These are phyloP conservation scores for Brachionus calyciflorus DNA, from an alignment of 1,140 invertebrate species.

Conservation along the genomic window DNA sequence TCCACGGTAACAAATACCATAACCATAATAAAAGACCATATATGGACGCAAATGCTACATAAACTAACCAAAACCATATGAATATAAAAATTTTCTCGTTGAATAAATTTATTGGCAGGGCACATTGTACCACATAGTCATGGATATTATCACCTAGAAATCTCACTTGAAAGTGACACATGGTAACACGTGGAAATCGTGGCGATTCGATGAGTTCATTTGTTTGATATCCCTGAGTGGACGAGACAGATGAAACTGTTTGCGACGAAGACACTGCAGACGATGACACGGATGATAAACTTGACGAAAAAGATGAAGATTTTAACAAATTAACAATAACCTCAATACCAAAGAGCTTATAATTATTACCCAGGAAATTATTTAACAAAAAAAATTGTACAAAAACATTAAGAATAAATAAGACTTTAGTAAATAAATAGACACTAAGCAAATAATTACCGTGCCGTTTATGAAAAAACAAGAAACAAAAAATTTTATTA, in stretches of 20 bases:
- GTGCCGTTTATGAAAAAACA: constrained; percentile 59
- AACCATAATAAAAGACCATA: constrained; percentile 59
- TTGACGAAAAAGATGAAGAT: background rate
- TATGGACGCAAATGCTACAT: constrained; percentile 61
- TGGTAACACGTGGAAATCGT: constrained; percentile 63
- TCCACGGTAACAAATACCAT: constrained; percentile 50
- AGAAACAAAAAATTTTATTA: constrained; percentile 55
- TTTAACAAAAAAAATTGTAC: constrained; percentile 64
- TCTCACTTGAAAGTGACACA: constrained; percentile 64
- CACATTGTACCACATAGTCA: constrained; percentile 64
- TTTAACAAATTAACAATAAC: constrained; percentile 52
- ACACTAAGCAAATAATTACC: constrained; percentile 62
- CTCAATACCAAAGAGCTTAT: constrained; percentile 62
- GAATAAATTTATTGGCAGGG: constrained; percentile 65
- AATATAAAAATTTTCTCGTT: constrained; percentile 66
- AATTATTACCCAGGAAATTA: constrained; percentile 62
- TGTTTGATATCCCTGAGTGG: background rate
- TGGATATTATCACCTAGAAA: constrained; percentile 62
- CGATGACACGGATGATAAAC: background rate
- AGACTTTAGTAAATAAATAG: constrained; percentile 63
- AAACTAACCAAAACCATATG: constrained; percentile 65
- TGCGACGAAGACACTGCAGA: too few relatives aligned
- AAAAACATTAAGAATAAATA: constrained; percentile 63
- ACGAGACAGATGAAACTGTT: too few relatives aligned
- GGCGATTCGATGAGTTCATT: constrained; percentile 51